phyloP scores from a whole-genome alignment of 2,888 invertebrate genomes.

The Andrena chrysosceles region DNA sequence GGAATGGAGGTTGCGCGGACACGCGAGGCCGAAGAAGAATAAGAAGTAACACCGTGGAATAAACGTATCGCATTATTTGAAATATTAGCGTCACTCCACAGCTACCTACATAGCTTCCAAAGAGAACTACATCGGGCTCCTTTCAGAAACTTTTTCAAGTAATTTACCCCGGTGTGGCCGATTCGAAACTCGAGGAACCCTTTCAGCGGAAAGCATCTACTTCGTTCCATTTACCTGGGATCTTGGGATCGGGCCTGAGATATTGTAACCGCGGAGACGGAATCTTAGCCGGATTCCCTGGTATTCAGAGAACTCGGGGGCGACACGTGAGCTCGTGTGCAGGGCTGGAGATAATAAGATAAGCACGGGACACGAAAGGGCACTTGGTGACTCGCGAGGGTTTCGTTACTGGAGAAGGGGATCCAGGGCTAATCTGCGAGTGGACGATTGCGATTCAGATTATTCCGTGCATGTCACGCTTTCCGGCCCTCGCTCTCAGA shows the following conservation, averaged over 20 bases:
- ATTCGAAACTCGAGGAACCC: background rate
- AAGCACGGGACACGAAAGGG: constrained; percentile 28
- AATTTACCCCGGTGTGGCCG: background rate
- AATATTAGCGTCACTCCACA: no score
- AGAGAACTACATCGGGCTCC: background rate
- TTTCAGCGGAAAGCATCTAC: background rate
- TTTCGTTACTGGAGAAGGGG: background rate
- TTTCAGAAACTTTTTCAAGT: background rate
- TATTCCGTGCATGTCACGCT: constrained; percentile 9
- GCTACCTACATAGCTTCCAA: background rate
- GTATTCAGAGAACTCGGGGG: background rate
- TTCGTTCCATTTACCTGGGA: background rate
- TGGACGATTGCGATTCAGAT: constrained; percentile 38
- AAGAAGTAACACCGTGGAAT: background rate
- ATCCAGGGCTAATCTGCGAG: constrained; percentile 46
- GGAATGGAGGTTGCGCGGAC: background rate
- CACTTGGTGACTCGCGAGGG: constrained; percentile 10
- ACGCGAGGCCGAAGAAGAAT: background rate
- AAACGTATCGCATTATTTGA: background rate
- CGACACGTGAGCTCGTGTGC: background rate
- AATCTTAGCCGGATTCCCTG: background rate
- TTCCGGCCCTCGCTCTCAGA: constrained; percentile 12
- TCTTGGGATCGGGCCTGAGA: background rate
- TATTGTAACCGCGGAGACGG: background rate
- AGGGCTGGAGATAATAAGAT: constrained; percentile 27